A percentile compares a stretch with the other conserved stretches of the same genome.
phyloP scores from a whole-genome alignment of 1,140 invertebrate genomes.

The Eumeta japonica region DNA sequence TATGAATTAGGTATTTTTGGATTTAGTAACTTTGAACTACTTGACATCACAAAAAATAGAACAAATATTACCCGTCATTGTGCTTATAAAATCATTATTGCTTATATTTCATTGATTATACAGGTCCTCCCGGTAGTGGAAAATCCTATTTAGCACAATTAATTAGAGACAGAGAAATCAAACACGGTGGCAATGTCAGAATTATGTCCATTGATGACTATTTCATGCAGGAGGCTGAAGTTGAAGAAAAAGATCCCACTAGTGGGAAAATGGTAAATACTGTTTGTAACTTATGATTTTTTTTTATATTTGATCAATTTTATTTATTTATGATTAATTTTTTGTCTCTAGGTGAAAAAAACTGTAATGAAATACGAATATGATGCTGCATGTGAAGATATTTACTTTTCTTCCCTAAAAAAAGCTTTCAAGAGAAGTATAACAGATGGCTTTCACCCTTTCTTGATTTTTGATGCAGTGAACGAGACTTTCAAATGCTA shows the following conservation, averaged over 20 bases:
- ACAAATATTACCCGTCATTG: slow-evolving; percentile 6
- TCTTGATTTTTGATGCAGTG: slow-evolving; percentile 88
- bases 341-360: slow-evolving; percentile 58
- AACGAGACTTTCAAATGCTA: slow-evolving; percentile 81
- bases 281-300: slow-evolving; percentile 10
- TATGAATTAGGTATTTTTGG: not conserved
- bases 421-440: slow-evolving; percentile 93
- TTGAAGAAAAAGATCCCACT: slow-evolving; percentile 71
- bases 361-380: slow-evolving; percentile 88
- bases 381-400: slow-evolving; percentile 79
- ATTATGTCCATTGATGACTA: slow-evolving; percentile 96
- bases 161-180: slow-evolving; percentile 72
- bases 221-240: slow-evolving; percentile 88
- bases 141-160: slow-evolving; percentile 86
- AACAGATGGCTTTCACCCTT: slow-evolving; percentile 87
- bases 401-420: slow-evolving; percentile 77
- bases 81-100: slow-evolving; percentile 2
- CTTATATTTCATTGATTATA: too few species aligned
- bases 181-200: slow-evolving; percentile 64
- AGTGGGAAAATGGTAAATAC: slow-evolving; percentile 63
- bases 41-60: slow-evolving; percentile 6
- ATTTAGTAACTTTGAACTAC: slow-evolving; percentile 8
- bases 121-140: slow-evolving; percentile 83
- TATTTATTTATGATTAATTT: slow-evolving; percentile 9
- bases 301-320: not conserved